Conservation (phyloP, 2,113 vertebrate species). For the Myotis davidii region DNA sequence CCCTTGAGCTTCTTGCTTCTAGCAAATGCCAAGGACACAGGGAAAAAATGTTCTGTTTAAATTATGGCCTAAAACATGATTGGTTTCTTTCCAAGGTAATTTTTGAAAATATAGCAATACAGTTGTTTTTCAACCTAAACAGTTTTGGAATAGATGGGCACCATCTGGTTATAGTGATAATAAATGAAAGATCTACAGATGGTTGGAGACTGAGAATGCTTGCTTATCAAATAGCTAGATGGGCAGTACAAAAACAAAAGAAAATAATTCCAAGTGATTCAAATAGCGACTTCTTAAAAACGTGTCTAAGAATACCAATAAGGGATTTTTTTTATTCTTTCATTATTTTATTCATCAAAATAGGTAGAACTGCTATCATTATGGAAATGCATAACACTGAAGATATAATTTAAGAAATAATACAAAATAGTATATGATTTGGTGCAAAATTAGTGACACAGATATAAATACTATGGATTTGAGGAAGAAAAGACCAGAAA, state of each 20-base stretch:
- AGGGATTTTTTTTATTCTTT: not conserved
- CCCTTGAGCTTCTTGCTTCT: conserved; percentile 41
- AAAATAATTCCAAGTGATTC: not conserved
- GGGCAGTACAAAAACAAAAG: not conserved
- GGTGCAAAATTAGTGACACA: not conserved
- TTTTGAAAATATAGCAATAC: conserved; percentile 29
- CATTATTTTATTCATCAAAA: not conserved
- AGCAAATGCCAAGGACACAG: conserved; percentile 55
- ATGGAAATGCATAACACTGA: not conserved
- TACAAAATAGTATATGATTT: not conserved
- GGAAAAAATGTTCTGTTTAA: not conserved
- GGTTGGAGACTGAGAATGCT: not conserved
- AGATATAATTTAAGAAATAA: not conserved
- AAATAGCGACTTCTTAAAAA: not conserved
- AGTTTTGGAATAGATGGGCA: not conserved
- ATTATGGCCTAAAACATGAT: conserved; percentile 22
- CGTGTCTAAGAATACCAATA: not conserved
- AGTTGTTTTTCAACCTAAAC: not conserved
- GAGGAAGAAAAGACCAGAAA: not conserved
- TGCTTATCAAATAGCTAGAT: not conserved
- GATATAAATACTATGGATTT: not conserved
- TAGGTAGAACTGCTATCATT: not conserved
- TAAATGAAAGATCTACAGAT: not conserved
- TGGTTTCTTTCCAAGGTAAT: conserved; percentile 45
- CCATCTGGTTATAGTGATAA: not conserved